Evolutionary conservation across 2,797 vertebrate genomes (phyloP).

Genomic region (Pseudomugil gertrudae): DNA sequence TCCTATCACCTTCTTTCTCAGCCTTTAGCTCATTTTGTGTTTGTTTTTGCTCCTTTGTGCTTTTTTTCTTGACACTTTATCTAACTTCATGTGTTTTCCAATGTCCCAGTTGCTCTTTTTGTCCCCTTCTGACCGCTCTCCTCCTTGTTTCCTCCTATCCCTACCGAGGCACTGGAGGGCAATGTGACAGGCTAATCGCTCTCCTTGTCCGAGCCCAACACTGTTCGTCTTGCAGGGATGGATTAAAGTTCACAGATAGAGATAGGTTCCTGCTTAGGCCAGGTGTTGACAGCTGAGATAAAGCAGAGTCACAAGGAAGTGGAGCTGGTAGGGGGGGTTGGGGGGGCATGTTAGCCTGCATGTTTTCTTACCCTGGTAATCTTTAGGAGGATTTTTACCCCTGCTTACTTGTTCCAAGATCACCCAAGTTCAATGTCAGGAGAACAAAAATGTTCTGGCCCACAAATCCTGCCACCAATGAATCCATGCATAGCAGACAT

Average conservation of each 20-base stretch:
- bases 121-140: conserved; percentile 28
- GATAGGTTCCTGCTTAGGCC: conserved; percentile 78
- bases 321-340: conserved; percentile 55
- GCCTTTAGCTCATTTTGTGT: conserved; percentile 1
- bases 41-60: conserved; percentile 13
- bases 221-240: conserved; percentile 81
- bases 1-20: not conserved
- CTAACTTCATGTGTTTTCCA: conserved; percentile 35
- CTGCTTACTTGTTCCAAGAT: conserved; percentile 38
- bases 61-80: conserved; percentile 12
- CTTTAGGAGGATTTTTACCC: conserved; percentile 47
- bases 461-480: conserved; percentile 77
- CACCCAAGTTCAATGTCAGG: conserved; percentile 83
- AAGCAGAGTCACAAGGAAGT: conserved; percentile 73
- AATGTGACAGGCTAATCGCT: conserved; percentile 69
- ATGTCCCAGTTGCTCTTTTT: conserved; percentile 32
- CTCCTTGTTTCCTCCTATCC: conserved; percentile 45
- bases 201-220: conserved; percentile 72
- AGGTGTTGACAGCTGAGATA: conserved; percentile 86
- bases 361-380: conserved; percentile 58
- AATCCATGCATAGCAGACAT: conserved; percentile 76
- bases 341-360: conserved; percentile 57
- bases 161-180: conserved; percentile 55
- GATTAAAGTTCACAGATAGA: conserved; percentile 84
- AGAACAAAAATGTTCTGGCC: conserved; percentile 73